Percentiles rank a stretch among this genome's conserved stretches.
These are phyloP conservation scores for Chondrosia reniformis DNA, from an alignment of 37 sponge, comb jelly and placozoan species.

Conservation along the genomic window DNA sequence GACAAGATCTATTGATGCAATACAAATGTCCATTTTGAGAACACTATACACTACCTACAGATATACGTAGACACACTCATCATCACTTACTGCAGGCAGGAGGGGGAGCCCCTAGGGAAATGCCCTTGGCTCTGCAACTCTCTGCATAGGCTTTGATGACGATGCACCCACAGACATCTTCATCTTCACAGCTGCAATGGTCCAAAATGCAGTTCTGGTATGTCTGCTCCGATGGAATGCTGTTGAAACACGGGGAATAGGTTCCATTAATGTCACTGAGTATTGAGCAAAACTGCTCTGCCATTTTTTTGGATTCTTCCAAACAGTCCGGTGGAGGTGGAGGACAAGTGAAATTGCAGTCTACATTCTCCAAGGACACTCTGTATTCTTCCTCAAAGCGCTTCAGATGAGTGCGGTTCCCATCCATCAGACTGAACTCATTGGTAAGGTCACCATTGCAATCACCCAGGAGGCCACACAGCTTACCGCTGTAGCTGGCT, in stretches of 20 bases:
- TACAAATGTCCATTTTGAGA: no score
- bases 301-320: no score
- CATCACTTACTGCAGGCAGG: not conserved
- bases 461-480: constrained; percentile 13
- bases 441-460: constrained; percentile 6
- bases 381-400: not conserved
- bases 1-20: no score
- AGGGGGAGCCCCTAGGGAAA: not conserved
- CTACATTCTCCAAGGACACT: not conserved
- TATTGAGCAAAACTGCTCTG: not conserved
- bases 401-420: not conserved
- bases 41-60: no score
- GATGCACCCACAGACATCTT: not conserved
- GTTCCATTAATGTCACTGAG: not conserved
- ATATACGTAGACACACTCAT: no score
- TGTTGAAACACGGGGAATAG: not conserved
- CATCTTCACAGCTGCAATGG: not conserved
- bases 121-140: not conserved
- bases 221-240: not conserved
- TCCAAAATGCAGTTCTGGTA: not conserved
- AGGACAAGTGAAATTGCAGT: not conserved
- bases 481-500: not conserved
- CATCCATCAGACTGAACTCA: constrained; percentile 6
- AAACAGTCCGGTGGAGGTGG: not conserved
- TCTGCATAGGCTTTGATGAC: constrained; percentile 4